phyloP scores from a whole-genome alignment of 2,113 vertebrate species.

The Grammomys dolichurus region DNA sequence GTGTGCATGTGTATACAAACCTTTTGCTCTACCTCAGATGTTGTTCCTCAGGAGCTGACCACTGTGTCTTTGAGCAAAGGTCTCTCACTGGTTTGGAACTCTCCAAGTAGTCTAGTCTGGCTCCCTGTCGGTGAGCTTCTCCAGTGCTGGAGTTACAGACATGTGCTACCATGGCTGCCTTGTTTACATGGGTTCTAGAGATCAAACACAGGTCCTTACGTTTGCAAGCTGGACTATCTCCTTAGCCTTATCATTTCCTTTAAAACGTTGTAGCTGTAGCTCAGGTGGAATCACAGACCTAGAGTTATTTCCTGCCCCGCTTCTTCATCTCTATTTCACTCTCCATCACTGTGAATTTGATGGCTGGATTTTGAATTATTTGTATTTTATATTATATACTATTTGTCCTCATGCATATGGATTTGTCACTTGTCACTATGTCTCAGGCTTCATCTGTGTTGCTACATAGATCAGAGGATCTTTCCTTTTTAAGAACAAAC shows the following conservation, averaged over 20 bases:
- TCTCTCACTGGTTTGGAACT: not conserved
- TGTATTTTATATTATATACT: not conserved
- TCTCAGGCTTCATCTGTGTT: not conserved
- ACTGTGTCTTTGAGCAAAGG: not conserved
- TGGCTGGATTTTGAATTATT: not conserved
- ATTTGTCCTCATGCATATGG: not conserved
- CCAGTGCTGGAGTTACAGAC: no score
- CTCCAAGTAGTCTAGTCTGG: not conserved
- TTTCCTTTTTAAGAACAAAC: not conserved
- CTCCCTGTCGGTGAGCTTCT: not conserved
- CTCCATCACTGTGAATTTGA: not conserved
- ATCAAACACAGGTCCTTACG: no score
- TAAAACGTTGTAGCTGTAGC: not conserved
- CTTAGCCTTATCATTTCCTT: not conserved
- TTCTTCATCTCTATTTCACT: not conserved
- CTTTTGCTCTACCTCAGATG: not conserved
- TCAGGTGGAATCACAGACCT: not conserved
- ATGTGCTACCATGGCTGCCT: no score
- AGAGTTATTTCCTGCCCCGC: not conserved
- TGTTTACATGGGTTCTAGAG: not conserved
- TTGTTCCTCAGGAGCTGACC: not conserved
- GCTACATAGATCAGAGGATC: not conserved
- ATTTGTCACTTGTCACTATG: not conserved
- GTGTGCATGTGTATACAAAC: no score
- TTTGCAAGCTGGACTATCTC: not conserved